These are phyloP conservation scores for Todus mexicanus DNA, from an alignment of 2,797 vertebrate species.

Conservation along the genomic window DNA sequence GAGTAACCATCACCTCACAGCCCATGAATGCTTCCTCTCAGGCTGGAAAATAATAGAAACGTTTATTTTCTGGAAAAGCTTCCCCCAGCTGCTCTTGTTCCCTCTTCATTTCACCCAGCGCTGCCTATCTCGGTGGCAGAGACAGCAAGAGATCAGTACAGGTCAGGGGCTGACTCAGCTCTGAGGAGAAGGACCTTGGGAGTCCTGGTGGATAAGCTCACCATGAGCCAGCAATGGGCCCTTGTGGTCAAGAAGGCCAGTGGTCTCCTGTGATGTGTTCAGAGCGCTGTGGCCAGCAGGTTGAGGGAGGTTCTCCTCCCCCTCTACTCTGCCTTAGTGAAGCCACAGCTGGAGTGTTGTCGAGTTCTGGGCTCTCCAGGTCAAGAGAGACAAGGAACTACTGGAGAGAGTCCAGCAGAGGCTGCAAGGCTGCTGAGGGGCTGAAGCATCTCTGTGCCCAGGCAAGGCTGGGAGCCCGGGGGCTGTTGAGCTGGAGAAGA, in stretches of 20 bases:
- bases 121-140: not conserved
- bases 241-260: not conserved
- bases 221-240: not conserved
- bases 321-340: not conserved
- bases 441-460: not conserved
- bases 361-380: not conserved
- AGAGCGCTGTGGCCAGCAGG: not conserved
- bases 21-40: constrained; percentile 52
- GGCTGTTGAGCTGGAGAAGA: not conserved
- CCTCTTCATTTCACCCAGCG: not conserved
- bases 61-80: constrained; percentile 51
- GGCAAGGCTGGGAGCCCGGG: not conserved
- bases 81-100: constrained; percentile 11
- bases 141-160: not conserved
- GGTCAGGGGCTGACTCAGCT: not conserved
- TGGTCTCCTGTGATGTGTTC: not conserved
- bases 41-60: constrained; percentile 57
- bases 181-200: not conserved
- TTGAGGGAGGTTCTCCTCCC: not conserved
- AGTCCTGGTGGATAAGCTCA: not conserved
- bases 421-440: not conserved
- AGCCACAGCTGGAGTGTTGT: not conserved
- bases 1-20: constrained; percentile 33
- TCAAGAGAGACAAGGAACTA: not conserved
- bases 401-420: not conserved